These are phyloP conservation scores for Drosophila pandora DNA, from an alignment of 1,140 invertebrate genomes.

Conservation along the genomic window DNA sequence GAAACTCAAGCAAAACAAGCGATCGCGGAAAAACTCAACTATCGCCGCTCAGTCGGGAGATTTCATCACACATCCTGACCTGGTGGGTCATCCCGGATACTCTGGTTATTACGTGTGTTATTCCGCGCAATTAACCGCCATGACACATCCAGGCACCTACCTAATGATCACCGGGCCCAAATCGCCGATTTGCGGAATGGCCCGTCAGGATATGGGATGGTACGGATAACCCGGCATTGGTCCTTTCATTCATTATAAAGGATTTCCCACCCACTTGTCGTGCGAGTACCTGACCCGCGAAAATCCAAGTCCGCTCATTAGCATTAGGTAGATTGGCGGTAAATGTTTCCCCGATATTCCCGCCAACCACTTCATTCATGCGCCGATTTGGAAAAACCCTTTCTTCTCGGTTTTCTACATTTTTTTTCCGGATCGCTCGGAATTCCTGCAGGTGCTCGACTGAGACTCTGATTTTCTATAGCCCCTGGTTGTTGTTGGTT, in stretches of 20 bases:
- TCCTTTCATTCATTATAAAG: conserved; percentile 64
- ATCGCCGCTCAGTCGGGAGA: conserved; percentile 27
- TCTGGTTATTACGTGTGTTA: conserved; percentile 80
- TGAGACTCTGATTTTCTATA: conserved; percentile 15
- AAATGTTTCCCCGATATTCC: conserved; percentile 30
- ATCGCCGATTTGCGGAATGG: conserved; percentile 52
- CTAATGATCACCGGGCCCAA: conserved; percentile 59
- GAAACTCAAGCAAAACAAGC: conserved; percentile 73
- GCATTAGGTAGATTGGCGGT: conserved; percentile 52
- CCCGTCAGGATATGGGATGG: conserved; percentile 41
- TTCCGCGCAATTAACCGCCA: conserved; percentile 66
- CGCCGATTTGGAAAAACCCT: conserved; percentile 58
- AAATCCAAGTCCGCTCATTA: conserved; percentile 65
- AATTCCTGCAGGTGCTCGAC: conserved; percentile 63
- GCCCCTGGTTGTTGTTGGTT: conserved; percentile 22
- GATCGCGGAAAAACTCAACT: conserved; percentile 16
- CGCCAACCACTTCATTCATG: conserved; percentile 50
- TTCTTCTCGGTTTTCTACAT: conserved; percentile 13
- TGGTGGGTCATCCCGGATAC: conserved; percentile 55
- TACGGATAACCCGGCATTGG: conserved; percentile 39
- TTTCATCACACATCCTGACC: conserved; percentile 50
- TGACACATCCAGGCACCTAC: conserved; percentile 47
- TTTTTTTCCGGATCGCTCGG: conserved; percentile 26
- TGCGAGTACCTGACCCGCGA: conserved; percentile 53
- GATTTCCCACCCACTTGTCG: conserved; percentile 64